A percentile compares a stretch with the other conserved stretches of the same genome.
Conservation (phyloP, 2,888 invertebrate genomes). For the Pimpla rufipes region DNA sequence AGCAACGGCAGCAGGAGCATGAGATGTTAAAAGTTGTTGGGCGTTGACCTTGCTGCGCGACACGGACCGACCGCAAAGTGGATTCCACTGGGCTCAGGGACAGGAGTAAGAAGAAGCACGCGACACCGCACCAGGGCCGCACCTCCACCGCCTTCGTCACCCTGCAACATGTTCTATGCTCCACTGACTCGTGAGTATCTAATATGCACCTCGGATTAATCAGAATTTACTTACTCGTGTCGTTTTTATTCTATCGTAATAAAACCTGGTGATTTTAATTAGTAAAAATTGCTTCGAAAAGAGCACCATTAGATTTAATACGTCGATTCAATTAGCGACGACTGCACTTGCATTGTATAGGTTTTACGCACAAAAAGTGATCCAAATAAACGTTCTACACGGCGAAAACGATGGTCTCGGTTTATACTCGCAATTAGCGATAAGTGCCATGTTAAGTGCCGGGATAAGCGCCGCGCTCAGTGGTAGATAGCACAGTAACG, state of each 20-base stretch:
- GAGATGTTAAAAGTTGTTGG: conserved; percentile 54
- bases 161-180: not conserved
- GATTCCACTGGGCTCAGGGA: conserved; percentile 52
- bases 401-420: too few relatives aligned
- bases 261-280: not conserved
- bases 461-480: too few relatives aligned
- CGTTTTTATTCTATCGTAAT: not conserved
- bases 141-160: conserved; percentile 28
- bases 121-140: conserved; percentile 50
- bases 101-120: conserved; percentile 54
- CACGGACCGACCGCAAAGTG: conserved; percentile 60
- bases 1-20: conserved; percentile 31
- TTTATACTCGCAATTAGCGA: too few relatives aligned
- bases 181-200: not conserved
- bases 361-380: too few relatives aligned
- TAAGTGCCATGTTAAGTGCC: too few relatives aligned
- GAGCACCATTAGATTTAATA: not conserved
- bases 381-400: too few relatives aligned
- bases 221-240: not conserved
- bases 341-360: too few relatives aligned
- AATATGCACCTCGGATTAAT: not conserved
- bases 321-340: too few relatives aligned
- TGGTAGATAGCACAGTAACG: too few relatives aligned
- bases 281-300: not conserved
- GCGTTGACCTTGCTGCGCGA: conserved; percentile 57